These are phyloP conservation scores for Malaclemys terrapin DNA, from an alignment of 2,113 vertebrate genomes.

Conservation along the genomic window DNA sequence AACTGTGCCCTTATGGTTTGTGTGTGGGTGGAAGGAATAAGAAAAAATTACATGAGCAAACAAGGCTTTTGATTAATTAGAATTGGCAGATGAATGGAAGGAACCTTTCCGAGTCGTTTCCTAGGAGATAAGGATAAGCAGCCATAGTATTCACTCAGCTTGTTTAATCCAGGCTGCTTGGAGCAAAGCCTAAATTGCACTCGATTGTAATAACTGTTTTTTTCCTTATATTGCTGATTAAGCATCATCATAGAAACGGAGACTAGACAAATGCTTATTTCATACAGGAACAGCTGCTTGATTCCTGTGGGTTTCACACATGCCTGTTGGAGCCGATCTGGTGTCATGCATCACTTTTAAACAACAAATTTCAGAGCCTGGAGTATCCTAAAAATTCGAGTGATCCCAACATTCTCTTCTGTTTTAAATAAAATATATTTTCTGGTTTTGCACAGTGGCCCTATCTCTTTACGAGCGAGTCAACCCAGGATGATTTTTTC, in stretches of 20 bases:
- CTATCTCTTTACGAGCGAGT: not conserved
- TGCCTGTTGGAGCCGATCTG: not conserved
- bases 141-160: not conserved
- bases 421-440: not conserved
- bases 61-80: conserved; percentile 31
- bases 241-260: conserved; percentile 14
- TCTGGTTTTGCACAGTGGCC: not conserved
- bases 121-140: conserved; percentile 23
- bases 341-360: not conserved
- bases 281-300: not conserved
- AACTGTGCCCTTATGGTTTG: not conserved
- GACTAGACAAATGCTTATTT: conserved; percentile 38
- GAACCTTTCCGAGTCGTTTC: not conserved
- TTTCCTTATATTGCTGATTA: conserved; percentile 8
- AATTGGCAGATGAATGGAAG: not conserved
- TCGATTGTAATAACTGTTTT: conserved; percentile 15
- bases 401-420: not conserved
- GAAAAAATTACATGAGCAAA: conserved; percentile 29
- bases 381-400: not conserved
- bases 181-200: conserved; percentile 27
- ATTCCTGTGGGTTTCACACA: not conserved
- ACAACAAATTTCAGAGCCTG: not conserved
- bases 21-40: conserved; percentile 7
- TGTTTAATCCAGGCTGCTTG: conserved; percentile 43
- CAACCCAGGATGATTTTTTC: not conserved